Conservation (phyloP, 2,113 vertebrate genomes). For the Ptilonorhynchus violaceus region DNA sequence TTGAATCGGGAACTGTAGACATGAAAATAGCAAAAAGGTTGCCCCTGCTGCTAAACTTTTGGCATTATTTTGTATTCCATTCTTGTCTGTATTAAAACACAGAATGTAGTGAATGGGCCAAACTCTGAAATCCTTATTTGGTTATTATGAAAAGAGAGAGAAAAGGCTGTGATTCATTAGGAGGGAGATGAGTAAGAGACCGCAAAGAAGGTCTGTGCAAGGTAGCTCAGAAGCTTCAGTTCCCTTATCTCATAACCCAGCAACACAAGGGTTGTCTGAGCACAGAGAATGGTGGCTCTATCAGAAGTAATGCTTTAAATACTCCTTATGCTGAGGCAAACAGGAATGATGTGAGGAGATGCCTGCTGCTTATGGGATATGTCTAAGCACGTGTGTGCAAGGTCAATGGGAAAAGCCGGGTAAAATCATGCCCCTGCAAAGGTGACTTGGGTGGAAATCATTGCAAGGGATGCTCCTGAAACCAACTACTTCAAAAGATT, state of each 20-base stretch:
- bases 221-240: not conserved
- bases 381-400: not conserved
- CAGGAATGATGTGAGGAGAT: not conserved
- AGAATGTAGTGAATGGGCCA: slow-evolving; percentile 53
- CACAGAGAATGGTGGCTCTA: not conserved
- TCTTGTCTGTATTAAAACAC: slow-evolving; percentile 35
- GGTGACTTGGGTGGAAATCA: not conserved
- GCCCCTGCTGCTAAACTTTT: slow-evolving; percentile 41
- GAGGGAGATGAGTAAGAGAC: not conserved
- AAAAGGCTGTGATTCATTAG: slow-evolving; percentile 36
- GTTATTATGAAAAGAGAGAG: slow-evolving; percentile 5
- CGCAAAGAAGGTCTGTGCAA: not conserved
- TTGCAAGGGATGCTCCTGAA: not conserved
- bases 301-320: not conserved
- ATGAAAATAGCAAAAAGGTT: slow-evolving; percentile 32
- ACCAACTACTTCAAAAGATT: not conserved
- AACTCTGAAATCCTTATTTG: slow-evolving; percentile 39
- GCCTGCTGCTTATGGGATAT: not conserved
- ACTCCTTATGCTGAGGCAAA: not conserved
- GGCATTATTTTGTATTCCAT: slow-evolving; percentile 43
- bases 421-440: not conserved
- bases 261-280: not conserved
- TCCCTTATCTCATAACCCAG: not conserved
- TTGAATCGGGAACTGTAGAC: not conserved
- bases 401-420: not conserved